Base-by-base conservation (phyloP, 2,113 vertebrate species). In the Syrrhaptes paradoxus region DNA sequence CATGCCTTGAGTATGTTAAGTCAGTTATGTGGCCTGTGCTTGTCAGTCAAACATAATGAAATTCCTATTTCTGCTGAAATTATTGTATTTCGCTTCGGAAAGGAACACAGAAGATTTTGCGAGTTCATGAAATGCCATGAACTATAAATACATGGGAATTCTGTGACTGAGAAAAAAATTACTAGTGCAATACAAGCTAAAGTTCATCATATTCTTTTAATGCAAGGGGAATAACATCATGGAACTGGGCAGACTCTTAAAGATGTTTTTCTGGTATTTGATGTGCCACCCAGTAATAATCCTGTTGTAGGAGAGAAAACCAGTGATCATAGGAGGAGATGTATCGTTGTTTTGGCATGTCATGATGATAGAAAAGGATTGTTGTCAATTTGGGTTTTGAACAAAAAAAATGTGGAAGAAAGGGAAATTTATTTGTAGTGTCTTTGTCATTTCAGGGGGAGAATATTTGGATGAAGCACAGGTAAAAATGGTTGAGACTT, bases 31-130 rank as follows among this genome's bases (percentile, higher is more conserved):
- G 93, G 89, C 83, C 72, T 80, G 59, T 73, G 84, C 75, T 88
- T 92, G 86, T 88, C 86, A 62, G 54, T 90, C 72, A 90, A 41
- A 65, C 28, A 3, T 68, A 93, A 80, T 76, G 84, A 90, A 92
- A 96, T 88, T 61, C 36, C 10, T 72, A 21, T 80, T 95, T 93
- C n/a, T 89, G 62, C 67, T 84, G 83, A 73, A 95, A 84, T 88
- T 32, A 70, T 18, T 58, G 31, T 70, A 70, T 92, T 89, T 77
- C 1, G 0, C 54, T 70, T 68, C 51, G 68, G 67, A 49, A 82
- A 36, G 83, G 75, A 83, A 17, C 31, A 45, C 24, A 25, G 71
- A 85, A 78, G 22, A 76, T 72, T 83, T 88, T 49, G 45, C 48
- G 43, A 85, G 83, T 76, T 88, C 63, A 28, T 65, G 54, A 80